These are phyloP conservation scores for Lucilia sericata DNA, from an alignment of 1,140 invertebrate genomes.

Conservation along the genomic window DNA sequence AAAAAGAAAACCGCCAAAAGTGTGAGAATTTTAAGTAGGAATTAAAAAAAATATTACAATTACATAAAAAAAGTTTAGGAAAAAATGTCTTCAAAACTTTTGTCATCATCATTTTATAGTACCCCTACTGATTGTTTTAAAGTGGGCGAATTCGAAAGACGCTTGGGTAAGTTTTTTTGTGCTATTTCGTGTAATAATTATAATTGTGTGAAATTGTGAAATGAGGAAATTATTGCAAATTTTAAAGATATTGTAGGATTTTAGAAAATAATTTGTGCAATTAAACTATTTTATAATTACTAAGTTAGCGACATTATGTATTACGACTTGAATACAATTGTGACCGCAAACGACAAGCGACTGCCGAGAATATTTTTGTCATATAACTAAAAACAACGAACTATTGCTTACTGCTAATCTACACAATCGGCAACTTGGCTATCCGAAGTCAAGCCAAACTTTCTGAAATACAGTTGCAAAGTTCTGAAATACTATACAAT, in stretches of 20 bases:
- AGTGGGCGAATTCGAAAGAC: constrained; percentile 66
- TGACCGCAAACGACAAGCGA: too few species aligned
- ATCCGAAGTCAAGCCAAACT: too few species aligned
- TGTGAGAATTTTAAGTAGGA: constrained; percentile 36
- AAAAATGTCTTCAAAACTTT: constrained; percentile 65
- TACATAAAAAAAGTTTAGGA: not conserved
- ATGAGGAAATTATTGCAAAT: not conserved
- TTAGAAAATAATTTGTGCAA: not conserved
- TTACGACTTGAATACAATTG: too few species aligned
- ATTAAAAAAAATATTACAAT: not conserved
- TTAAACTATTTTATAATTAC: too few species aligned
- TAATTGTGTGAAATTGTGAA: not conserved
- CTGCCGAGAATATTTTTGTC: too few species aligned
- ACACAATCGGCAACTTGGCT: too few species aligned
- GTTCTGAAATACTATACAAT: too few species aligned
- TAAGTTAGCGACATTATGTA: too few species aligned
- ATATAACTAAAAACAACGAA: too few species aligned
- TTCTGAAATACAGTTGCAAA: too few species aligned
- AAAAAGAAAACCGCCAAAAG: not conserved
- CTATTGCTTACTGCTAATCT: too few species aligned
- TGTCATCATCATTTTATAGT: constrained; percentile 66
- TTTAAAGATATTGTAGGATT: not conserved
- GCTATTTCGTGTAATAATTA: not conserved
- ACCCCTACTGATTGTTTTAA: constrained; percentile 64
- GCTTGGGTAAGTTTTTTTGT: constrained; percentile 61